These are phyloP conservation scores for Danio tinwini DNA, from an alignment of 2,797 vertebrate genomes.

Conservation along the genomic window DNA sequence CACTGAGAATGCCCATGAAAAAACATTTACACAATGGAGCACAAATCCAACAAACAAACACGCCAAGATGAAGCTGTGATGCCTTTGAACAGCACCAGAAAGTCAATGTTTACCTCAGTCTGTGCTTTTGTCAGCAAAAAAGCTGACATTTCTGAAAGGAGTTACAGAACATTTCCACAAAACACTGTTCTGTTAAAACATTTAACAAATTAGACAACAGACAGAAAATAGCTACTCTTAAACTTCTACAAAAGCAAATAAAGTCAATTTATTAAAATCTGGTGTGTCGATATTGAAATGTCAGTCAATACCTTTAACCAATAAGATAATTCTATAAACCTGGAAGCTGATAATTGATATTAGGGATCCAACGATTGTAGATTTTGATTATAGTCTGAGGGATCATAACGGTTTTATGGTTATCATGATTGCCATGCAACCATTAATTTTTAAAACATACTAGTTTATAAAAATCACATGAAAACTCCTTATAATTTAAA, in stretches of 20 bases:
- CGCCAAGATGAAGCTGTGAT: background rate
- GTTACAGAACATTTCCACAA: background rate
- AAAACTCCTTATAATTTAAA: no score
- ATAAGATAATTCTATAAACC: no score
- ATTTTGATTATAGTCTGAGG: no score
- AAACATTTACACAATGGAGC: background rate
- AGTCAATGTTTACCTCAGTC: background rate
- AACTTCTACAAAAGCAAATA: background rate
- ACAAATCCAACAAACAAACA: background rate
- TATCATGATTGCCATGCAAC: no score
- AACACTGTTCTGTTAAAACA: background rate
- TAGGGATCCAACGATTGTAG: no score
- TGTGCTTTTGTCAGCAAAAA: background rate
- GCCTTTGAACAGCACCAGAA: background rate
- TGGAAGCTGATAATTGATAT: no score
- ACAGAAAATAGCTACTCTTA: background rate
- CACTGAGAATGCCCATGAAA: background rate
- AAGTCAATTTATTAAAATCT: no score
- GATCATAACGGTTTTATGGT: no score
- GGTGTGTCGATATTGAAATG: no score
- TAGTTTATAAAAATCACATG: no score
- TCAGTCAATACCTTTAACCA: no score
- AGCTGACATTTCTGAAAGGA: background rate
- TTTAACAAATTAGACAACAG: background rate
- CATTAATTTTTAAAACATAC: no score